Evolutionary conservation across 2,113 vertebrate species (phyloP).

Genomic region (Pachycephala philippinensis): DNA sequence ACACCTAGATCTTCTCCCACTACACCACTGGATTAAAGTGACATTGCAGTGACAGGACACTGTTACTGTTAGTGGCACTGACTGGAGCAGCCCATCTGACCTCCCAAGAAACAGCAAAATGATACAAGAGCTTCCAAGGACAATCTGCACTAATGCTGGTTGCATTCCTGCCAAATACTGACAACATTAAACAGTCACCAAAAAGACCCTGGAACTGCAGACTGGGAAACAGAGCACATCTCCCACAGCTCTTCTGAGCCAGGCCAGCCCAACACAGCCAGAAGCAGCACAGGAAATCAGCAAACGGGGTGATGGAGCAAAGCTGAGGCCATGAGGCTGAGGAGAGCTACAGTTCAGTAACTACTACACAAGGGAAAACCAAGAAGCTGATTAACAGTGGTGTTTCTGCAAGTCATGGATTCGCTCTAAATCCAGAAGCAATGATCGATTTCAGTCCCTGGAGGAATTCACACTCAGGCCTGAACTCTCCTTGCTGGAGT

Average conservation of each 20-base stretch:
- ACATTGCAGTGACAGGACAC: background rate
- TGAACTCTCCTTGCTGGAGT: background rate
- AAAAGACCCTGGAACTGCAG: rapidly evolving
- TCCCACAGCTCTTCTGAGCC: background rate
- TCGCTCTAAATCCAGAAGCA: background rate
- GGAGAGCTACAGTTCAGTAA: background rate
- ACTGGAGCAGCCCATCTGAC: background rate
- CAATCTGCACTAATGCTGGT: background rate
- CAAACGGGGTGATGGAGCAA: rapidly evolving
- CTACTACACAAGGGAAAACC: background rate
- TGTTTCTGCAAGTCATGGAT: background rate
- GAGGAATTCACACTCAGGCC: background rate
- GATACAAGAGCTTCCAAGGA: background rate
- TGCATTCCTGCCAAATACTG: background rate
- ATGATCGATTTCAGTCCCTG: background rate
- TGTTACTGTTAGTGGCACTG: no score
- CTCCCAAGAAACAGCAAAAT: rapidly evolving
- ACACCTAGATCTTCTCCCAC: no score
- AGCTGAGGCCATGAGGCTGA: background rate
- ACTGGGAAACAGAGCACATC: background rate
- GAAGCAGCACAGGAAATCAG: background rate
- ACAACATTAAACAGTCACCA: background rate
- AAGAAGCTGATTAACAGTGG: background rate
- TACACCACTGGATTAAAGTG: background rate
- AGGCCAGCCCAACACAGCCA: background rate